Conservation (phyloP, 2,797 vertebrate species). For the Lepilemur septentrionalis region DNA sequence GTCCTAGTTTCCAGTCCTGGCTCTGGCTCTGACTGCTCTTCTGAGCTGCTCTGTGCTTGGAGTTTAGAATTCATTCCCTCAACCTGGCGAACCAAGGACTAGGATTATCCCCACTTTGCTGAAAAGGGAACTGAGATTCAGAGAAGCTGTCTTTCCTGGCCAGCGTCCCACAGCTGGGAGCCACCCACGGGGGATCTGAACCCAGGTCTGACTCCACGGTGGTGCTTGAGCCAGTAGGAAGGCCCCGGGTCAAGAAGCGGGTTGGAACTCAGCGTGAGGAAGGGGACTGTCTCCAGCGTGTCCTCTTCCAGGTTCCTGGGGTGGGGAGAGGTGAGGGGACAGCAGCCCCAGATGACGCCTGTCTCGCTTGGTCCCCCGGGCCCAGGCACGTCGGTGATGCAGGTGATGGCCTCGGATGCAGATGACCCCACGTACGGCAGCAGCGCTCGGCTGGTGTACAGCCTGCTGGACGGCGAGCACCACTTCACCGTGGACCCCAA, state of each 20-base stretch:
- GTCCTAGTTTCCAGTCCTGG: neutral
- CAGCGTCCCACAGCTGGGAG: neutral
- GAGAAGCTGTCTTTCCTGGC: neutral
- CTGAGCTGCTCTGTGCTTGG: neutral
- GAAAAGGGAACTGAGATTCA: neutral
- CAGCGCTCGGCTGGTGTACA: slow-evolving; percentile 96
- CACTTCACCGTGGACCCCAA: slow-evolving; percentile 95
- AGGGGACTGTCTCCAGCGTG: neutral
- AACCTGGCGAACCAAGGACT: neutral
- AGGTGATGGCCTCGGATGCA: slow-evolving; percentile 96
- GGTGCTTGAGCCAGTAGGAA: neutral
- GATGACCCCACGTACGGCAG: slow-evolving; percentile 97
- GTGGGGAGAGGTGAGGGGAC: neutral
- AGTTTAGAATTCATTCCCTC: neutral
- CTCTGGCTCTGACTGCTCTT: neutral
- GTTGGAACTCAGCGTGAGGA: neutral
- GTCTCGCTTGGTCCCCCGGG: slow-evolving; percentile 67
- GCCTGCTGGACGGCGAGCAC: slow-evolving; percentile 94
- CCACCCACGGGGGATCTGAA: neutral
- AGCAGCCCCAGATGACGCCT: slow-evolving; percentile 39
- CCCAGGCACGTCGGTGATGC: slow-evolving; percentile 97
- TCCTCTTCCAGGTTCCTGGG: neutral
- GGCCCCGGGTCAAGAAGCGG: neutral
- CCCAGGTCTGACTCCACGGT: neutral
- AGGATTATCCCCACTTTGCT: neutral